Conservation (phyloP, 2,113 vertebrate species). For the Tragelaphus strepsiceros region DNA sequence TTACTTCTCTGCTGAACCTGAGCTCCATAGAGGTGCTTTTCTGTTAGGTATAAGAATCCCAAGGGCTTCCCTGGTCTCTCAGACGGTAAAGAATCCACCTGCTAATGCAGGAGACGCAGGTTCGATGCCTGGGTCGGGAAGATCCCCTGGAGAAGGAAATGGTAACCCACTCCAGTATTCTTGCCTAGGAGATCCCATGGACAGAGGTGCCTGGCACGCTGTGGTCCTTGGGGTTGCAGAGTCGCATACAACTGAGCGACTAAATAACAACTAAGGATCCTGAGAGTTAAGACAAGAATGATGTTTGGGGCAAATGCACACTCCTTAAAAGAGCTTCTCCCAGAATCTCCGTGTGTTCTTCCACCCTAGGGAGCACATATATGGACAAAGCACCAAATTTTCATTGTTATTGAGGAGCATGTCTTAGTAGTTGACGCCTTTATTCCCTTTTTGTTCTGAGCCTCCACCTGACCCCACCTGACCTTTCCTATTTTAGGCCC, state of each 20-base stretch:
- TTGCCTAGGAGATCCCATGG: background rate
- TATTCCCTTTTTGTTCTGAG: background rate
- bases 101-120: background rate
- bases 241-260: background rate
- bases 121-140: background rate
- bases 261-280: background rate
- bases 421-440: background rate
- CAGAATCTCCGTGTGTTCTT: background rate
- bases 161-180: background rate
- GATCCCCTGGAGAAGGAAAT: background rate
- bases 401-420: background rate
- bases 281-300: background rate
- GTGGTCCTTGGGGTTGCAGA: background rate
- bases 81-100: background rate
- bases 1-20: background rate
- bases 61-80: background rate
- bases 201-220: background rate
- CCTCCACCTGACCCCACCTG: background rate
- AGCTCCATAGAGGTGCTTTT: background rate
- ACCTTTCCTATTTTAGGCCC: background rate
- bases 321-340: background rate
- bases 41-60: background rate
- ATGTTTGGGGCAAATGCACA: background rate
- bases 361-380: background rate
- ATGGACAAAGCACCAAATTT: background rate